Percentiles rank a stretch among this genome's conserved stretches.
Evolutionary conservation across 1,140 invertebrate genomes (phyloP).

Genomic region (Epicauta chinensis): DNA sequence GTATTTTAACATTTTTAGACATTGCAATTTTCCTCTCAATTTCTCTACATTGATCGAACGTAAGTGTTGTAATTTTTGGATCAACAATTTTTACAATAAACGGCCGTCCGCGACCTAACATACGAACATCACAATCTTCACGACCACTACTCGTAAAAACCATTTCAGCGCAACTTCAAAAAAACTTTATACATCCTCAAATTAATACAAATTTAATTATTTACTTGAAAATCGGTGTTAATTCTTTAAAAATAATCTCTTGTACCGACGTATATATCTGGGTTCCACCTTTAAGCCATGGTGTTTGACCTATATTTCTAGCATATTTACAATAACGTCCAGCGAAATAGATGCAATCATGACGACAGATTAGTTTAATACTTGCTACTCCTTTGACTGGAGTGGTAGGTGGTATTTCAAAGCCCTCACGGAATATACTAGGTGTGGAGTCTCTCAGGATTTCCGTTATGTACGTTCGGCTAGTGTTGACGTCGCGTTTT

Average conservation of each 20-base stretch:
- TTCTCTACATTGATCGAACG: slow-evolving; percentile 43
- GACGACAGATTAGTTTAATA: slow-evolving; percentile 45
- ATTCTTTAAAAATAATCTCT: slow-evolving; percentile 71
- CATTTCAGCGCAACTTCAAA: slow-evolving; percentile 24
- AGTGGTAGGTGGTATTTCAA: slow-evolving; percentile 43
- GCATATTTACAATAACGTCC: slow-evolving; percentile 84
- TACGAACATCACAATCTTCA: slow-evolving; percentile 86
- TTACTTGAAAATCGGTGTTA: slow-evolving; percentile 51
- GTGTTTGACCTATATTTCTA: slow-evolving; percentile 83
- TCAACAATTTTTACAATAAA: slow-evolving; percentile 79
- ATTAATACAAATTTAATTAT: slow-evolving; percentile 15
- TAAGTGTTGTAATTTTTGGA: slow-evolving; percentile 54
- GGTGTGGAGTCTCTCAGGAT: slow-evolving; percentile 45
- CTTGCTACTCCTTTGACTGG: slow-evolving; percentile 40
- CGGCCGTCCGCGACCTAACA: slow-evolving; percentile 77
- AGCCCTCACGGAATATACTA: slow-evolving; percentile 46
- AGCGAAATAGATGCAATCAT: slow-evolving; percentile 54
- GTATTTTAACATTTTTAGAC: slow-evolving; percentile 55
- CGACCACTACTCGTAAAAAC: slow-evolving; percentile 82
- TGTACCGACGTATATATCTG: slow-evolving; percentile 83
- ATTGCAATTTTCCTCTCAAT: slow-evolving; percentile 59
- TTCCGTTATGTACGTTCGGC: slow-evolving; percentile 39
- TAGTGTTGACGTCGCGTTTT: slow-evolving; percentile 25
- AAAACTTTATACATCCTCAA: not conserved
- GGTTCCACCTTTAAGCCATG: slow-evolving; percentile 83